phyloP scores from a whole-genome alignment of 2,888 invertebrate species.

The Thera britannica region DNA sequence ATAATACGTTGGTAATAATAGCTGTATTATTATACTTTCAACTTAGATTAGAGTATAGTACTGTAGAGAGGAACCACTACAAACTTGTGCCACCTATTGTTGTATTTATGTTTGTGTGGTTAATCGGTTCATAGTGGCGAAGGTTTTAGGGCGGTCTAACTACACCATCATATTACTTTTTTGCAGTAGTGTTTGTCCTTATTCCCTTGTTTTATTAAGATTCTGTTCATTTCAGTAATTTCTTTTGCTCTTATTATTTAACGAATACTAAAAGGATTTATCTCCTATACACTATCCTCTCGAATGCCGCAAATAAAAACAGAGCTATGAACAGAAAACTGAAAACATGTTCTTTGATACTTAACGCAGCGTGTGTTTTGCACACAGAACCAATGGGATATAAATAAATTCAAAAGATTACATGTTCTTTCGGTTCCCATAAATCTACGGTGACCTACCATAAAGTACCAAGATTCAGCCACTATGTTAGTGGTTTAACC shows the following conservation, averaged over 20 bases:
- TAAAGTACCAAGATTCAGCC: constrained; percentile 45
- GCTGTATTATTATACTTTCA: not conserved
- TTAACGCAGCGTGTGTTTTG: constrained; percentile 21
- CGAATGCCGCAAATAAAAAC: not conserved
- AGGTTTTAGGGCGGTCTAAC: too few relatives aligned
- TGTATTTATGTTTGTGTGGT: too few relatives aligned
- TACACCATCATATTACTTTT: too few relatives aligned
- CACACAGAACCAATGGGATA: constrained; percentile 20
- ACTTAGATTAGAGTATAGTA: not conserved
- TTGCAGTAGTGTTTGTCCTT: too few relatives aligned
- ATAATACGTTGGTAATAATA: constrained; percentile 1
- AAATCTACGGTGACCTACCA: constrained; percentile 39
- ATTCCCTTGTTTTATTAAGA: too few relatives aligned
- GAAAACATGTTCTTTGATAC: constrained; percentile 17
- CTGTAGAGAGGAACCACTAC: too few relatives aligned
- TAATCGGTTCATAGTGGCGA: too few relatives aligned
- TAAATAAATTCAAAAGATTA: constrained; percentile 32
- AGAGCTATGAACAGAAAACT: constrained; percentile 13
- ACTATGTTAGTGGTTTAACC: constrained; percentile 48
- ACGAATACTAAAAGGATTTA: not conserved
- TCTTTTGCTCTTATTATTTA: too few relatives aligned
- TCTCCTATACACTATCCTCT: not conserved
- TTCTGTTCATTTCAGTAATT: too few relatives aligned
- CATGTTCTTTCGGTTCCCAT: constrained; percentile 34
- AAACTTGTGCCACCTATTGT: too few relatives aligned